Evolutionary conservation across 2,888 invertebrate genomes (phyloP).

Genomic region (Temnothorax unifasciatus): DNA sequence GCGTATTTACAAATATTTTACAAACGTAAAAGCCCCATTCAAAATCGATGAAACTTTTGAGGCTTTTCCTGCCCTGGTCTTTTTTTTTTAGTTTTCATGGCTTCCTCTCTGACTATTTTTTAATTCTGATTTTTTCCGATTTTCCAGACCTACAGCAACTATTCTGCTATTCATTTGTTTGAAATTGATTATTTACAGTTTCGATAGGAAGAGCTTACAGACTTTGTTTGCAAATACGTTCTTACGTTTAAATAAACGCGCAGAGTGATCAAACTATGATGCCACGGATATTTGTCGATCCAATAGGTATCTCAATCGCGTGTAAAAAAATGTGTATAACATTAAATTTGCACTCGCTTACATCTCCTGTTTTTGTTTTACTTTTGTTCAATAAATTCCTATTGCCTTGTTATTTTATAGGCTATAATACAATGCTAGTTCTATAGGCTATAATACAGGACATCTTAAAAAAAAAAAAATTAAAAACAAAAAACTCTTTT

Average conservation of each 20-base stretch:
- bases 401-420: neutral
- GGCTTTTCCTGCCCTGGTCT: too few relatives aligned
- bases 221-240: neutral
- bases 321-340: slow-evolving; percentile 1
- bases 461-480: neutral
- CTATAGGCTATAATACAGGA: too few relatives aligned
- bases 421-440: neutral
- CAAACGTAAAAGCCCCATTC: too few relatives aligned
- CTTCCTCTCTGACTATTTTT: too few relatives aligned
- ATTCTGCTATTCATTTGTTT: slow-evolving; percentile 11
- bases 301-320: neutral
- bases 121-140: too few relatives aligned
- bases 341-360: neutral
- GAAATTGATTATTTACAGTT: neutral
- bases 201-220: neutral
- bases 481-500: neutral
- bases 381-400: neutral
- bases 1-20: too few relatives aligned
- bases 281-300: neutral
- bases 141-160: neutral
- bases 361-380: neutral
- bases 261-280: neutral
- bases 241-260: neutral
- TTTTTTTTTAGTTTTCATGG: too few relatives aligned
- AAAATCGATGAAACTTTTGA: too few relatives aligned